Percentiles rank a stretch among this genome's conserved stretches.
Conservation (phyloP, 2,113 vertebrate species). For the Dendropsophus ebraccatus region DNA sequence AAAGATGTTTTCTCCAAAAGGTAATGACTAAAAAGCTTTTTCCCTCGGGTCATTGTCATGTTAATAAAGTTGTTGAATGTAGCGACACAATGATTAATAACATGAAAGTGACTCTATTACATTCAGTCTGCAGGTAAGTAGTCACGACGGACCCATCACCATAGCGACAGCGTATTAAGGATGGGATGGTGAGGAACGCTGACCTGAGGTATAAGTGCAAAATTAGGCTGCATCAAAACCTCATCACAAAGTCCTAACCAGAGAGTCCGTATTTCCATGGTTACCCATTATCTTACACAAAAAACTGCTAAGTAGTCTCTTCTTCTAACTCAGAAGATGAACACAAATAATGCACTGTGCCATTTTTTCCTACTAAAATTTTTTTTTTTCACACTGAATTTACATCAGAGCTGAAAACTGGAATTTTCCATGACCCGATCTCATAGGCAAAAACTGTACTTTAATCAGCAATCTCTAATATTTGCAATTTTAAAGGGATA, state of each 20-base stretch:
- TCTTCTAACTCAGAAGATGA: not conserved
- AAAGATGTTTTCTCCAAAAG: not conserved
- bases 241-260: not conserved
- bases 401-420: not conserved
- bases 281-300: not conserved
- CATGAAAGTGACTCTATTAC: not conserved
- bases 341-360: not conserved
- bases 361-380: not conserved
- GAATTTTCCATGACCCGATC: not conserved
- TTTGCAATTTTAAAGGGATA: not conserved
- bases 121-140: not conserved
- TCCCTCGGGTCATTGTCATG: not conserved
- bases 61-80: constrained; percentile 8
- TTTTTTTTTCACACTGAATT: not conserved
- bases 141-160: not conserved
- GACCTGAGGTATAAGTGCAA: not conserved
- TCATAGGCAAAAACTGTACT: not conserved
- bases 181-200: not conserved
- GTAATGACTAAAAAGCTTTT: not conserved
- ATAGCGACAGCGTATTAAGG: constrained; percentile 12
- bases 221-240: not conserved
- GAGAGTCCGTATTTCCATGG: not conserved
- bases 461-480: not conserved
- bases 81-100: not conserved
- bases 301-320: not conserved